phyloP scores from a whole-genome alignment of 2,797 vertebrate species.

The Melanotaenia boesemani region DNA sequence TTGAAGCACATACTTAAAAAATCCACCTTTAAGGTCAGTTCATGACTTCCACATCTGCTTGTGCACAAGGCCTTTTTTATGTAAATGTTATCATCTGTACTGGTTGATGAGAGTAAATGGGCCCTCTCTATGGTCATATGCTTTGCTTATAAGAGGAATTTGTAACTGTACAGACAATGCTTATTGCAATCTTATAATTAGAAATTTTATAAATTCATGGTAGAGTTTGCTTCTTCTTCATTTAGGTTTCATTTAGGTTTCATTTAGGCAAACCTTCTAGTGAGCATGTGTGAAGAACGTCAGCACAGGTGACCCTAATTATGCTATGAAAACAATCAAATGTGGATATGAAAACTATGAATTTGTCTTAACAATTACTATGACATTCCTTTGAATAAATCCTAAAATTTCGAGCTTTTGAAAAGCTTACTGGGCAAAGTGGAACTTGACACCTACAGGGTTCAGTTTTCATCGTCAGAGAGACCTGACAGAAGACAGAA shows the following conservation, averaged over 20 bases:
- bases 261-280: neutral
- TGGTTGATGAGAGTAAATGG: neutral
- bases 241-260: neutral
- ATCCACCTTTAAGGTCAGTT: neutral
- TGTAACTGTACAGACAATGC: neutral
- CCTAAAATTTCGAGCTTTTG: neutral
- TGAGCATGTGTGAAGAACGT: neutral
- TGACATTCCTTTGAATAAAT: neutral
- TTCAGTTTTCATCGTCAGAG: conserved; percentile 26
- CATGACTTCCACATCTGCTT: neutral
- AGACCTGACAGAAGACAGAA: conserved; percentile 22
- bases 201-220: too few relatives aligned
- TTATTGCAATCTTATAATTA: neutral
- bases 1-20: too few relatives aligned
- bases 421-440: conserved; percentile 1
- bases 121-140: neutral
- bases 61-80: neutral
- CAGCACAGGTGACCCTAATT: neutral
- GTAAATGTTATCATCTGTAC: neutral
- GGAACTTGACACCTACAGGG: conserved; percentile 18
- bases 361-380: neutral
- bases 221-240: neutral
- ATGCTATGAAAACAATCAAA: neutral
- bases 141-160: too few relatives aligned
- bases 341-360: neutral